Evolutionary conservation across 2,797 vertebrate species (phyloP).

Genomic region (Acridotheres tristis): DNA sequence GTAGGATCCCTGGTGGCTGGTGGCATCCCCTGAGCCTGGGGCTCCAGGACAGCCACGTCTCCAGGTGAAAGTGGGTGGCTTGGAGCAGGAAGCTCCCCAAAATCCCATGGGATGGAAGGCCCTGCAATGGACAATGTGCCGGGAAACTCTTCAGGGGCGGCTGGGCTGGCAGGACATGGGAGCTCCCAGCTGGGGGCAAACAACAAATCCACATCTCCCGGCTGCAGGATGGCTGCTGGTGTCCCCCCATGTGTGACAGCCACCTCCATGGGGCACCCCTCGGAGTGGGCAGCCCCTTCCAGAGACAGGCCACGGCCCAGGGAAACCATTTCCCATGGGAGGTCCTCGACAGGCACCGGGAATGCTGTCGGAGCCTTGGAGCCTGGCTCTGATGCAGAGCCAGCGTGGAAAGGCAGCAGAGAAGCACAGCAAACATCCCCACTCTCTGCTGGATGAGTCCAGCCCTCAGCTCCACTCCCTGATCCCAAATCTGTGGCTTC

Average conservation of each 20-base stretch:
- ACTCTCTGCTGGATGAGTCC: neutral
- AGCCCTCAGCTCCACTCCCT: conserved; percentile 19
- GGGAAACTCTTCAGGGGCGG: neutral
- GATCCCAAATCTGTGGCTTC: conserved; percentile 19
- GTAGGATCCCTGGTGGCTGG: accelerated
- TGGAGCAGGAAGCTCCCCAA: neutral
- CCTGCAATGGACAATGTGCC: accelerated
- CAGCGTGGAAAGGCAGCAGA: neutral
- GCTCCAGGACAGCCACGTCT: neutral
- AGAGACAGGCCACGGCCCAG: neutral
- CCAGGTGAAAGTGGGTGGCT: neutral
- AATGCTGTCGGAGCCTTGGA: neutral
- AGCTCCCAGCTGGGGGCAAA: neutral
- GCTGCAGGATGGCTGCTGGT: neutral
- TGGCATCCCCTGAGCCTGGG: neutral
- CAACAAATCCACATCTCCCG: conserved; percentile 23
- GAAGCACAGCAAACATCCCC: neutral
- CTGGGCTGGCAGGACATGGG: neutral
- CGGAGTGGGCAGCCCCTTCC: neutral
- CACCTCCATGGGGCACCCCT: neutral
- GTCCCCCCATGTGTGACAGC: neutral
- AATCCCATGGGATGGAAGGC: neutral
- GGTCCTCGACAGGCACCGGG: neutral
- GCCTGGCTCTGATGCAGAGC: conserved; percentile 26
- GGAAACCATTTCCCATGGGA: neutral